A percentile compares a stretch with the other conserved stretches of the same genome.
Conservation (phyloP, 1,140 invertebrate genomes). For the Colletes latitarsis region DNA sequence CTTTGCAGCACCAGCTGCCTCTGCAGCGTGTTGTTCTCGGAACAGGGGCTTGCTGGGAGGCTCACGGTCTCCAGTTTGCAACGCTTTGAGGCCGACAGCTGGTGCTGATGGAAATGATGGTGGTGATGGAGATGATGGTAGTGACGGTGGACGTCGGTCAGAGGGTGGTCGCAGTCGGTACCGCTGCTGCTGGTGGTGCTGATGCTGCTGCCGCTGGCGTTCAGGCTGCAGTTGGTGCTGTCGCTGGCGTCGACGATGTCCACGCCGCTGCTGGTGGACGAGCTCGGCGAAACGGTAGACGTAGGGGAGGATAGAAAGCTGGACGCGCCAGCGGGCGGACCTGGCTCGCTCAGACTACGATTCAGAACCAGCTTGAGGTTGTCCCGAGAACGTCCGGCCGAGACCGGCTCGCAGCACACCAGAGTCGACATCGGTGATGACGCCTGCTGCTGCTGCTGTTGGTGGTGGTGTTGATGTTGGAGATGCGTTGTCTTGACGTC, state of each 20-base stretch:
- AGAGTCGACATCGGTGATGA: slow-evolving; percentile 77
- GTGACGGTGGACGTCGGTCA: slow-evolving; percentile 57
- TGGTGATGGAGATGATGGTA: slow-evolving; percentile 63
- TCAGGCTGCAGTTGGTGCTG: slow-evolving; percentile 34
- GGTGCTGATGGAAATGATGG: slow-evolving; percentile 56
- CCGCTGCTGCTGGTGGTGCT: slow-evolving; percentile 25
- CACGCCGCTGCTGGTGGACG: slow-evolving; percentile 55
- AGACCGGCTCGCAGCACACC: slow-evolving; percentile 80
- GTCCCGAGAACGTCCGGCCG: slow-evolving; percentile 80
- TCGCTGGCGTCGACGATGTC: slow-evolving; percentile 42
- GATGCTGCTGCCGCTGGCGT: slow-evolving; percentile 42
- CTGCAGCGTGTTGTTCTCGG: slow-evolving; percentile 82
- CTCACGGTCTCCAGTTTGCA: slow-evolving; percentile 83
- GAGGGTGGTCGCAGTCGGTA: slow-evolving; percentile 41
- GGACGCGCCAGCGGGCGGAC: slow-evolving; percentile 73
- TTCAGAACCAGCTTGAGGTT: slow-evolving; percentile 83
- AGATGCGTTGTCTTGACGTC: slow-evolving; percentile 56
- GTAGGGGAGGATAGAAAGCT: slow-evolving; percentile 57
- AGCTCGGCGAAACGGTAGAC: slow-evolving; percentile 57
- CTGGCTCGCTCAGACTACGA: slow-evolving; percentile 84
- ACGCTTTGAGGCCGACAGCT: slow-evolving; percentile 78
- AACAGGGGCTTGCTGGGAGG: slow-evolving; percentile 83
- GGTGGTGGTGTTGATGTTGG: slow-evolving; percentile 23
- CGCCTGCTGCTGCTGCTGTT: slow-evolving; percentile 6
- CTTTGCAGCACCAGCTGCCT: slow-evolving; percentile 78